These are phyloP conservation scores for Urocolius indicus DNA, from an alignment of 2,113 vertebrate species.

Conservation along the genomic window DNA sequence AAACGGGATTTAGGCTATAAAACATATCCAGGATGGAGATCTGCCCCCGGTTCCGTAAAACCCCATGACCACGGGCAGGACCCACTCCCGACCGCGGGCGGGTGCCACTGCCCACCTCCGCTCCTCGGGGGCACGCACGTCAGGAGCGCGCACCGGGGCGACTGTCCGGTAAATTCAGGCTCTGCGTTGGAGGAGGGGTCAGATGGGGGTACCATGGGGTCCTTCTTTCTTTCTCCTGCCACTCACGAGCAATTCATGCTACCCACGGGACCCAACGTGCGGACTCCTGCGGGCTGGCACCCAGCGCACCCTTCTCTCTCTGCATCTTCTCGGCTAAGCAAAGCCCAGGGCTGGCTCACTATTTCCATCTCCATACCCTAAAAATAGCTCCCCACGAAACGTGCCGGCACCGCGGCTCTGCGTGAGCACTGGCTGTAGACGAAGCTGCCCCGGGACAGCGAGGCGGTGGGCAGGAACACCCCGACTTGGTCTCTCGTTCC, in stretches of 20 bases:
- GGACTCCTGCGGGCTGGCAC: fast-evolving
- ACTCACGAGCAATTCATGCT: background rate
- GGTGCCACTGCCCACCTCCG: background rate
- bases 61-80: constrained; percentile 29
- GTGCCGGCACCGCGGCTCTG: background rate
- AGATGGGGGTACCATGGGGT: background rate
- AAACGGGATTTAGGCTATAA: background rate
- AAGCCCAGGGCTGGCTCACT: background rate
- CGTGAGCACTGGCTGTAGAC: background rate
- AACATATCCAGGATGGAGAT: constrained; percentile 37
- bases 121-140: background rate
- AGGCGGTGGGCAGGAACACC: fast-evolving
- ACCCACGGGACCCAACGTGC: background rate
- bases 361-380: background rate
- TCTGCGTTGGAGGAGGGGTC: too few relatives aligned
- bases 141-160: background rate
- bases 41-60: constrained; percentile 45
- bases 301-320: background rate
- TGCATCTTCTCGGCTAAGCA: too few relatives aligned
- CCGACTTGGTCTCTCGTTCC: background rate
- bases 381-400: background rate
- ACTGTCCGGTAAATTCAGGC: background rate
- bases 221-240: background rate
- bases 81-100: background rate
- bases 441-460: fast-evolving